Conservation (phyloP, 2,888 invertebrate species). For the Geotrupes spiniger region DNA sequence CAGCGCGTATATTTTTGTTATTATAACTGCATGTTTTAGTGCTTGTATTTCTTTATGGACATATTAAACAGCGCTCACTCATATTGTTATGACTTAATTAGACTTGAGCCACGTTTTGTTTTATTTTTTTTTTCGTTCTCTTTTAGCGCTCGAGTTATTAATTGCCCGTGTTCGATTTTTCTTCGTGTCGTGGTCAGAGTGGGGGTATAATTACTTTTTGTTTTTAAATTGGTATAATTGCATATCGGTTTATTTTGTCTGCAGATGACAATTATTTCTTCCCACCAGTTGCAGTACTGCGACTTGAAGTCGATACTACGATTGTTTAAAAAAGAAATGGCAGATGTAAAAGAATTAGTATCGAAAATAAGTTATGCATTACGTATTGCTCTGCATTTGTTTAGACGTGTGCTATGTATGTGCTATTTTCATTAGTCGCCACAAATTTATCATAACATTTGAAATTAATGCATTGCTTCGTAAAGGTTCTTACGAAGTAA, state of each 20-base stretch:
- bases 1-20: conserved; percentile 39
- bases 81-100: conserved; percentile 50
- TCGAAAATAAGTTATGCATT: too few species aligned
- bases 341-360: too few species aligned
- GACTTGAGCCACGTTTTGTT: conserved; percentile 1
- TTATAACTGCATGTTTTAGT: conserved; percentile 46
- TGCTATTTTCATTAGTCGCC: too few species aligned
- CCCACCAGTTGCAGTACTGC: too few species aligned
- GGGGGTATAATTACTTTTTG: conserved; percentile 12
- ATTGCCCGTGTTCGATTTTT: not conserved
- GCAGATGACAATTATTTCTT: not conserved
- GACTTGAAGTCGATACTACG: too few species aligned
- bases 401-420: too few species aligned
- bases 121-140: not conserved
- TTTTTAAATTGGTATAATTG: conserved; percentile 26
- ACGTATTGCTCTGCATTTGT: too few species aligned
- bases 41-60: conserved; percentile 49
- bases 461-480: too few species aligned
- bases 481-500: too few species aligned
- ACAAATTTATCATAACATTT: too few species aligned
- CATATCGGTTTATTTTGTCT: conserved; percentile 9
- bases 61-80: conserved; percentile 44
- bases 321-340: too few species aligned
- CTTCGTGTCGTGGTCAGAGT: not conserved
- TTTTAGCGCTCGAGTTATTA: not conserved